Evolutionary conservation across 2,113 vertebrate genomes (phyloP), one percentile per base, ranked within the genome.

Genomic region (Camelus dromedarius): DNA sequence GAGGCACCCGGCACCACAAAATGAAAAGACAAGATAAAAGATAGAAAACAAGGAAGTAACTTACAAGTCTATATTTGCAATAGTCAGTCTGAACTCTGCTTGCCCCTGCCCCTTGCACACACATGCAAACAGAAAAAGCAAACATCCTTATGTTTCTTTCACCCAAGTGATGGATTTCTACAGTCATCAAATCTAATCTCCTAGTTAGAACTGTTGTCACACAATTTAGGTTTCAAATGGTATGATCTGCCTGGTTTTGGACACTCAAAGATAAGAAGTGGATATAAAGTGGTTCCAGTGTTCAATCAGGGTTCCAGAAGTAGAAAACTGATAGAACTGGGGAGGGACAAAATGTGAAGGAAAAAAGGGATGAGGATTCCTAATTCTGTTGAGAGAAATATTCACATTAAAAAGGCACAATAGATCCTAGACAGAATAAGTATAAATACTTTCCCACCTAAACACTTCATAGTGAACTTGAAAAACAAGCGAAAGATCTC

Each of bases 91-190:
- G 66, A 86, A 52, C 22, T 60, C 38, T 42, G 19, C 3, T 38
- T 38, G 3, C 24, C 6, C 28, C 6, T 0, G 5, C 54, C 28
- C 18, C 5, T 11, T 10, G n/a, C 4, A 30, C 1, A 24, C 22
- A 62, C 4, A 66, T 18, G 8, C 19, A 52, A 42, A 58, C 62
- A 35, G 22, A 38, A 77, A 86, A 56, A 60, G 28, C 3, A 76
- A 66, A 14, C 2, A 42, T 38, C 81, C 16, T 48, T 9, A 54
- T 46, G 9, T 75, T 76, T 54, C 13, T 66, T 81, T 66, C 14
- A 75, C 14, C 28, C 46, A 56, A 66, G 20, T 66, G 81, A 56
- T 28, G 54, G 60, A 19, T 50, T 67, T 88, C 14, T 50, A 32
- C 58, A 38, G 6, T 32, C 38, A 8, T 70, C 24, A 22, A 80